Base-by-base conservation (phyloP, 2,797 vertebrate genomes). In the Coranthus polyacanthus region DNA sequence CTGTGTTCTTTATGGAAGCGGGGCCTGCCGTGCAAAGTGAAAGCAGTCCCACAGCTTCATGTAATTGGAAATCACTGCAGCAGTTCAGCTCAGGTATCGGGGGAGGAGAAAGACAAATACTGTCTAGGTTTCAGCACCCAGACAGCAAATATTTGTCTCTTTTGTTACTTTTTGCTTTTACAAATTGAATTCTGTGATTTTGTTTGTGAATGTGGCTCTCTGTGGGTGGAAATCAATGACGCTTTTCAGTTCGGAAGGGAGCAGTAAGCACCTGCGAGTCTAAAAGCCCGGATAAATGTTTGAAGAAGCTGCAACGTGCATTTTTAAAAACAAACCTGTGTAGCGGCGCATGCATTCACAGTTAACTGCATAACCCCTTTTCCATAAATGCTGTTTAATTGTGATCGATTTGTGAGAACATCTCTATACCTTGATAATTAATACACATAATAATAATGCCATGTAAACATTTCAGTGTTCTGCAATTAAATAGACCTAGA, bases 21-120 rank as follows among this genome's bases (percentile, higher is more conserved):
- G 45, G 51, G 44, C 38, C 59, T 60, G 66, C 39, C 4, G 5
- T 65, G 61, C 61, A 45, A 78, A 46, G 41, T 60, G 39, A 84
- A 81, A 81, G 62, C 66, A 69, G 83, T 81, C 56, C 68, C 47
- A 71, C 20, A 66, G 73, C 47, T 75, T 43, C 18, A 42, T 51
- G 59, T 83, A 68, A 83, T 78, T 86, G 75, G 65, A 85, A 82
- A 78, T 74, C 63, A 71, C 61, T 61, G n/a, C 43, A 78, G 73
- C 39, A 46, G 75, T 79, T 57, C 81, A 59, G 49, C 44, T 75
- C 39, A 58, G 52, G 63, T 20, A 76, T 72, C 74, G n/a, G 49
- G 57, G 72, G 78, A 77, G 41, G 39, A 21, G 37, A 39, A 36
- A 71, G 52, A 72, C 62, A 80, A 83, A 81, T 21, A 66, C 10